phyloP scores from a whole-genome alignment of 2,888 invertebrate species.

The Nysson spinosus region DNA sequence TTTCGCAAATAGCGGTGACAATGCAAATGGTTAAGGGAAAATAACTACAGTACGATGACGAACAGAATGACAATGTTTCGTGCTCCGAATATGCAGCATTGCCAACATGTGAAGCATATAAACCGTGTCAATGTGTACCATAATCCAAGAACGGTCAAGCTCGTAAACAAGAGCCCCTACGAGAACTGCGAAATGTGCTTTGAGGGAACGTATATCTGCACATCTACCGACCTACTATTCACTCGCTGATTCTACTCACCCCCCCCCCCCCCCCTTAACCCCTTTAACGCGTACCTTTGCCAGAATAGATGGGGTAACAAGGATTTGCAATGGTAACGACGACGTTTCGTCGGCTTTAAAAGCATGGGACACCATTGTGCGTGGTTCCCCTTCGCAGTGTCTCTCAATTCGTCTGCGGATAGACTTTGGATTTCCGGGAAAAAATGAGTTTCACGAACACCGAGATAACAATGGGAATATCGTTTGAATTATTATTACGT shows the following conservation, averaged over 20 bases:
- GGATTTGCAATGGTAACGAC: constrained; percentile 57
- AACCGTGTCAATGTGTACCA: constrained; percentile 35
- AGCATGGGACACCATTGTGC: constrained; percentile 17
- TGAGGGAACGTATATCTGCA: constrained; percentile 26
- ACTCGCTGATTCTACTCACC: constrained; percentile 5
- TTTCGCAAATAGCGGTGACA: no score
- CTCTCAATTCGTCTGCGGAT: constrained; percentile 18
- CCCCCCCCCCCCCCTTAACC: constrained; percentile 1
- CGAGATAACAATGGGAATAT: no score
- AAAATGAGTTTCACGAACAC: no score
- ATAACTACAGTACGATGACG: constrained; percentile 8
- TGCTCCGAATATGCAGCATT: no score
- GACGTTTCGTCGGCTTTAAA: constrained; percentile 40
- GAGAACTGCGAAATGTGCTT: constrained; percentile 37
- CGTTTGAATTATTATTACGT: no score
- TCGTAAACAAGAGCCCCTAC: constrained; percentile 46
- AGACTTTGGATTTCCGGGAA: no score
- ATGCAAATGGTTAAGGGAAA: constrained; percentile 1
- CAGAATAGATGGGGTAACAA: constrained; percentile 37
- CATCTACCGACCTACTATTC: constrained; percentile 12
- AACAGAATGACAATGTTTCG: constrained; percentile 12
- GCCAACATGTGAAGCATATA: constrained; percentile 17
- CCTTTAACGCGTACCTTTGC: constrained; percentile 23
- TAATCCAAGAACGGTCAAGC: constrained; percentile 40
- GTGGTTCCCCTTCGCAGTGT: not conserved